A percentile compares a stretch with the other conserved stretches of the same genome.
phyloP scores from a whole-genome alignment of 2,113 vertebrate species.

The Nibea coibor region DNA sequence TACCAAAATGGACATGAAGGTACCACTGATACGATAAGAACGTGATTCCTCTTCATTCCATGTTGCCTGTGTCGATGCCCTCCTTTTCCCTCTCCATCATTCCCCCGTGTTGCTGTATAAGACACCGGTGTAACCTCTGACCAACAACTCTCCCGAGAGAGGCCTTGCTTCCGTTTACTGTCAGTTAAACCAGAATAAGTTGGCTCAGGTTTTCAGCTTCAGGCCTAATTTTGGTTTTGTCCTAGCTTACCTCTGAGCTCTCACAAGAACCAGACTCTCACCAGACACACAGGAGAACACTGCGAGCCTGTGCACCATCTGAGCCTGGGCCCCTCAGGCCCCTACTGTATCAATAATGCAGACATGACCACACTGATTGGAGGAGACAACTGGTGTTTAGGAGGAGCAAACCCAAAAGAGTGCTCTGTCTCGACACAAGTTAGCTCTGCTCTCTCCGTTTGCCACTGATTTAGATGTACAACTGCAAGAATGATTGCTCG shows the following conservation, averaged over 20 bases:
- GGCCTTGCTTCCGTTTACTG: conserved; percentile 81
- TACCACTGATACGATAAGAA: background rate
- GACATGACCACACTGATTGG: conserved; percentile 89
- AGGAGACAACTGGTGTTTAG: conserved; percentile 91
- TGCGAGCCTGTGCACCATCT: conserved; percentile 81
- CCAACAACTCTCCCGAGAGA: conserved; percentile 80
- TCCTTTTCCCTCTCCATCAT: background rate
- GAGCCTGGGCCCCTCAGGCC: conserved; percentile 83
- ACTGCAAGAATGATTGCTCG: conserved; percentile 74
- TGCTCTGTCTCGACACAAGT: conserved; percentile 72
- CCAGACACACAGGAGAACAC: conserved; percentile 84
- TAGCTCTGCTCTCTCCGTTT: conserved; percentile 84
- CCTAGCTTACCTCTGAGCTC: conserved; percentile 56
- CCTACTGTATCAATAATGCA: conserved; percentile 91
- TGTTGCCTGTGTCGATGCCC: conserved; percentile 71
- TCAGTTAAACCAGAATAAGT: conserved; percentile 80
- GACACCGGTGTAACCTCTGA: conserved; percentile 75
- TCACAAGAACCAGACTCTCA: conserved; percentile 50
- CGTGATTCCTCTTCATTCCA: conserved; percentile 43
- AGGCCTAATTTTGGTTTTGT: conserved; percentile 60
- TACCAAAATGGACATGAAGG: background rate
- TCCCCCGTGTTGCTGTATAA: background rate
- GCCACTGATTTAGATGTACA: conserved; percentile 87
- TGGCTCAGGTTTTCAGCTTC: conserved; percentile 51
- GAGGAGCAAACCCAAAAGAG: conserved; percentile 84